Evolutionary conservation across 2,888 invertebrate genomes (phyloP), one percentile per base, ranked within the genome.

Genomic region (Pachliopta kotzebuea): DNA sequence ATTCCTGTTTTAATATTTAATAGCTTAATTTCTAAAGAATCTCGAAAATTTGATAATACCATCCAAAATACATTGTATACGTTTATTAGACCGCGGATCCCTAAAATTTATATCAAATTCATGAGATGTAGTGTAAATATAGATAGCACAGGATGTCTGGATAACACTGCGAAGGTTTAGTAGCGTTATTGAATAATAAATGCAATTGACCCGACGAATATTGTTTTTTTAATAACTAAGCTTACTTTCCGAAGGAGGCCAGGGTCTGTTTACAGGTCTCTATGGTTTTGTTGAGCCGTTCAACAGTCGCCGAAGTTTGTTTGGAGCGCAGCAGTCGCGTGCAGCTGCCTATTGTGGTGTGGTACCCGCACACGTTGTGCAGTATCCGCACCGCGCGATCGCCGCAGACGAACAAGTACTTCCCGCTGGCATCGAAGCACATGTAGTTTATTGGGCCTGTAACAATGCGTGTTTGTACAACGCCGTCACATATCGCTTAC

Each of bases 331-430:
- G 83, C 70, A 90, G 79, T 24, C 90, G 74, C n/a, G 71, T 73
- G 71, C 90, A 90, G 69, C 84, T 86, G 23, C 74, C 81, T 65
- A 87, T 86, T 50, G 83, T 86, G 2, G 90, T 90, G 72, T 75
- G 74, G 71, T 86, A 88, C 0, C 90, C 90, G 80, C 90, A 90
- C 14, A 90, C 90, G 65, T 98, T 98, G 80, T 96, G 95, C 75
- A 97, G 94, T 60, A 98, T 93, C 52, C 96, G 92, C 17, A 98
- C 94, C 57, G 94, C 95, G 70, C 94, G 94, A 72, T 96, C 96
- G 18, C 96, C 96, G 63, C 95, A 92, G 0, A 94, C 94, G 70
- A 96, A 92, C 54, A 97, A 76, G 77, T 94, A 95, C 77, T 95
- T 95, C 24, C 96, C 95, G 67, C 94, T 92, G 4, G 95, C 93